Evolutionary conservation across 2,113 vertebrate species (phyloP).

Genomic region (Pollachius pollachius): DNA sequence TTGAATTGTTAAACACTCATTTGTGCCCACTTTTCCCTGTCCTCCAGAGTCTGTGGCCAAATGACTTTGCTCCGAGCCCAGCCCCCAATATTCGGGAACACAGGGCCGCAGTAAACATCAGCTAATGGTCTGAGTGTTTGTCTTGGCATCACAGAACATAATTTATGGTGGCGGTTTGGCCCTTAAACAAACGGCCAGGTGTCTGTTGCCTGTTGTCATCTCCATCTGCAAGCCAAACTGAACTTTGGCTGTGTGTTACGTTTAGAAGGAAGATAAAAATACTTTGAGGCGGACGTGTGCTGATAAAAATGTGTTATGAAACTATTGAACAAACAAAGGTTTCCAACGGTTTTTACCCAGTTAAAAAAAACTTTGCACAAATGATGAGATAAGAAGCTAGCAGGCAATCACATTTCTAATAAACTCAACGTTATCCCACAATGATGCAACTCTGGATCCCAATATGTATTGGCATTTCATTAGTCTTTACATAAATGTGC

Average conservation of each 20-base stretch:
- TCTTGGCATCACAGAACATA: not conserved
- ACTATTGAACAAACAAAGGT: too few relatives aligned
- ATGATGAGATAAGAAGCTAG: too few relatives aligned
- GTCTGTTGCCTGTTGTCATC: slow-evolving; percentile 8
- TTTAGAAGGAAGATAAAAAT: too few relatives aligned
- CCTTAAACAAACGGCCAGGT: slow-evolving; percentile 18
- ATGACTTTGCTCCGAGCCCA: not conserved
- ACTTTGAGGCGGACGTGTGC: too few relatives aligned
- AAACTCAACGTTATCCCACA: too few relatives aligned
- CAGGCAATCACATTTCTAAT: too few relatives aligned
- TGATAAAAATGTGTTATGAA: too few relatives aligned
- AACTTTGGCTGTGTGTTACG: slow-evolving; percentile 8
- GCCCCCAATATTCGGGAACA: slow-evolving; percentile 3
- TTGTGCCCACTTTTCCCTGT: not conserved
- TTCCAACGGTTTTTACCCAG: too few relatives aligned
- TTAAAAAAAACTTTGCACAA: too few relatives aligned
- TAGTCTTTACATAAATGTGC: too few relatives aligned
- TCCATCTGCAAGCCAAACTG: slow-evolving; percentile 15
- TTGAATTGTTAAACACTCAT: not conserved
- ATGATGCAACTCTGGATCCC: too few relatives aligned
- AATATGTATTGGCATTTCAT: too few relatives aligned
- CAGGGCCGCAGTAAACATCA: slow-evolving; percentile 13
- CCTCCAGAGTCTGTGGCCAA: not conserved
- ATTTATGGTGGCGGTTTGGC: slow-evolving; percentile 26
- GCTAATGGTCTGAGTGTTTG: not conserved